phyloP scores from a whole-genome alignment of 2,113 vertebrate species.

The Psittacus erithacus region DNA sequence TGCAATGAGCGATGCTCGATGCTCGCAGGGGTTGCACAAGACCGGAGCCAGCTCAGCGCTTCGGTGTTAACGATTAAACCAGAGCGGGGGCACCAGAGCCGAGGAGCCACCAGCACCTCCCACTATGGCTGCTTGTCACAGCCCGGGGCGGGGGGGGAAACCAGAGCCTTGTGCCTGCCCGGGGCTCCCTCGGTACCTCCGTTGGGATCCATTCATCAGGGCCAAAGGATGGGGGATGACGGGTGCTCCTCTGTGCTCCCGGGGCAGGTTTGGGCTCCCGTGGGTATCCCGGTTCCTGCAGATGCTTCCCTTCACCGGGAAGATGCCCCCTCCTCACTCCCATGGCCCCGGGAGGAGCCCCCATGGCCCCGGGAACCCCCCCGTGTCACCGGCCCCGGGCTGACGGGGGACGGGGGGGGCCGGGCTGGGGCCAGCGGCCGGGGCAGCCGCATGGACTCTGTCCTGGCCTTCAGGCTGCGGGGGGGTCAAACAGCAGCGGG shows the following conservation, averaged over 20 bases:
- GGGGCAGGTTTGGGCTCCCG: neutral
- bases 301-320: neutral
- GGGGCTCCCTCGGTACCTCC: neutral
- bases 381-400: neutral
- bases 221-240: neutral
- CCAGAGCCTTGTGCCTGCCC: neutral
- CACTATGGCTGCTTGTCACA: neutral
- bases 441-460: neutral
- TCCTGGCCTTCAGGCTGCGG: neutral
- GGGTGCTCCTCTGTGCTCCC: neutral
- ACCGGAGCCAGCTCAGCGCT: neutral
- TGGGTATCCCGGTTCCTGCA: rapidly evolving
- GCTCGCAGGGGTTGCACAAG: conserved; percentile 19
- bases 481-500: neutral
- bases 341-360: neutral
- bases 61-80: conserved; percentile 66
- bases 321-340: too few relatives aligned
- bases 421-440: neutral
- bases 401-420: neutral
- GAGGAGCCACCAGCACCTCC: neutral
- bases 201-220: neutral
- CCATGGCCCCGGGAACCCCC: rapidly evolving
- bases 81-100: neutral
- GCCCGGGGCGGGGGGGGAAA: neutral
- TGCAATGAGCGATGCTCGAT: neutral